Conservation (phyloP, 1,140 invertebrate genomes). For the Thalassaphorura encarpata region DNA sequence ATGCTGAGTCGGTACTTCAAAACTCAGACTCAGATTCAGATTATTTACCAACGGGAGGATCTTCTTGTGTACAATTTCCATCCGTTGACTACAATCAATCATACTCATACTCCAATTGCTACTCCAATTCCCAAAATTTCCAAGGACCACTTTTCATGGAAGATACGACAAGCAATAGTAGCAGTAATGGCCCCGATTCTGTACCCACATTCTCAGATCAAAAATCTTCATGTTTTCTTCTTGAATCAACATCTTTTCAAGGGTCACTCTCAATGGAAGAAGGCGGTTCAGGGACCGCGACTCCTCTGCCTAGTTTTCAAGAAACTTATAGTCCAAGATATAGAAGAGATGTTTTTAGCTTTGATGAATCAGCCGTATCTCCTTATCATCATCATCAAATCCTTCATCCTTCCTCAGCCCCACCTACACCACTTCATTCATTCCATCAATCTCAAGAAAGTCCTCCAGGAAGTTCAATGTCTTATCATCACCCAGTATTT, state of each 20-base stretch:
- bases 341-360: constrained; percentile 45
- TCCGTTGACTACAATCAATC: background rate
- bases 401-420: constrained; percentile 46
- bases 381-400: constrained; percentile 39
- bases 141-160: constrained; percentile 25
- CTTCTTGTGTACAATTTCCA: constrained; percentile 11
- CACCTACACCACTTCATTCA: constrained; percentile 33
- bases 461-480: constrained; percentile 40
- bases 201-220: too few relatives aligned
- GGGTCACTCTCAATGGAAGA: constrained; percentile 26
- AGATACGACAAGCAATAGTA: constrained; percentile 27
- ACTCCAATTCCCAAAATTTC: constrained; percentile 11
- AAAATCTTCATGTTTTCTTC: constrained; percentile 23
- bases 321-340: constrained; percentile 65
- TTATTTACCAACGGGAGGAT: constrained; percentile 20
- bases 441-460: constrained; percentile 32
- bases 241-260: constrained; percentile 26
- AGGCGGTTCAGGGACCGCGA: constrained; percentile 39
- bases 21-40: constrained; percentile 29
- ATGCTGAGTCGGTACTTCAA: constrained; percentile 29
- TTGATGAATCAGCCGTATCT: constrained; percentile 34
- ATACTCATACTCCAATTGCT: background rate
- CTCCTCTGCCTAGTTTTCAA: constrained; percentile 70
- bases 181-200: constrained; percentile 23
- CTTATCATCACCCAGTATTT: constrained; percentile 31